These are phyloP conservation scores for Cenopis cana DNA, from an alignment of 2,888 invertebrate species.

Conservation along the genomic window DNA sequence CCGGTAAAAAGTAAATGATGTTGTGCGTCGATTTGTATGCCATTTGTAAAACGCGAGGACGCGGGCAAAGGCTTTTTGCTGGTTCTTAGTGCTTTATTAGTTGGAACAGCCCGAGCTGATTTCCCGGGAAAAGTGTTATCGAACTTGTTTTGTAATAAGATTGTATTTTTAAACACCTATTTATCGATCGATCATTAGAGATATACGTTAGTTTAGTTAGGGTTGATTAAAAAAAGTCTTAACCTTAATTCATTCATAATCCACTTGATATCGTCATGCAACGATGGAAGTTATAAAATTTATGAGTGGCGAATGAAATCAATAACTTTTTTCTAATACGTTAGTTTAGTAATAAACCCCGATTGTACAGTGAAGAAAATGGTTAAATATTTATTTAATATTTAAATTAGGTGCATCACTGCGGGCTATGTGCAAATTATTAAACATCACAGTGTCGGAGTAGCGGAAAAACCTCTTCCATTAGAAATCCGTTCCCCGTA, in stretches of 20 bases:
- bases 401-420: too few species aligned
- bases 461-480: slow-evolving; percentile 26
- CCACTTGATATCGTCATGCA: not conserved
- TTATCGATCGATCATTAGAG: not conserved
- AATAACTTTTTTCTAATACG: not conserved
- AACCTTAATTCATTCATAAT: not conserved
- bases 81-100: slow-evolving; percentile 26
- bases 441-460: not conserved
- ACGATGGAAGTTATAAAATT: not conserved
- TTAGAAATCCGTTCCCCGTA: slow-evolving; percentile 28
- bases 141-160: not conserved
- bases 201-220: not conserved
- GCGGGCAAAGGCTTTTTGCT: slow-evolving; percentile 24
- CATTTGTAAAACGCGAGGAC: slow-evolving; percentile 27
- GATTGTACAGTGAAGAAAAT: too few species aligned
- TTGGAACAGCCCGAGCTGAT: slow-evolving; percentile 1
- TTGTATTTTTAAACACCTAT: not conserved
- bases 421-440: not conserved
- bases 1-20: slow-evolving; percentile 44
- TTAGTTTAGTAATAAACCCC: not conserved
- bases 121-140: not conserved
- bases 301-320: not conserved
- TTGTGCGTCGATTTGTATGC: slow-evolving; percentile 38
- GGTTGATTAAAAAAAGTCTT: not conserved
- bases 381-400: too few species aligned